Evolutionary conservation across 2,113 vertebrate genomes (phyloP).

Genomic region (Gymnarchus niloticus): DNA sequence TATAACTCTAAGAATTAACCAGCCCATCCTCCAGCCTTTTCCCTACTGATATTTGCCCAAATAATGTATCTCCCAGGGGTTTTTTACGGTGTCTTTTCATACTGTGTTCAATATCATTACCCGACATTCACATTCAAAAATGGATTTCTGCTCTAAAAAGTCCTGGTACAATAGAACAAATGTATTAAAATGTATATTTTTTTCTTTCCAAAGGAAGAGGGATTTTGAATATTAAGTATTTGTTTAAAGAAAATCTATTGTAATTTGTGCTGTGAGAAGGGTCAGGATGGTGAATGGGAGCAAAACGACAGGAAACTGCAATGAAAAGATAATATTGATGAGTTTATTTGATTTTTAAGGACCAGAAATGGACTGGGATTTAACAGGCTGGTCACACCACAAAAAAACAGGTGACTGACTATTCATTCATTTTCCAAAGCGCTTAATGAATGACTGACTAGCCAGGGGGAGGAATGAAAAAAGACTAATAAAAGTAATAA

Average conservation of each 20-base stretch:
- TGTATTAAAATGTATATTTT: background rate
- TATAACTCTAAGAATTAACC: conserved; percentile 1
- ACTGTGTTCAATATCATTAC: background rate
- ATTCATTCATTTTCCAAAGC: too few relatives aligned
- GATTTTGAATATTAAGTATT: background rate
- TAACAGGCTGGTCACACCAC: too few relatives aligned
- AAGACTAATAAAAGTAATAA: background rate
- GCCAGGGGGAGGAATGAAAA: background rate
- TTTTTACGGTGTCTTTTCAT: background rate
- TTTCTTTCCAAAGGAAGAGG: background rate
- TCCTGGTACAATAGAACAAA: background rate
- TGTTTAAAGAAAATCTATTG: conserved; percentile 10
- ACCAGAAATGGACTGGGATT: background rate
- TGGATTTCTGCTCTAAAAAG: background rate
- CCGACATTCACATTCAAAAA: background rate
- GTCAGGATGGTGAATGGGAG: background rate
- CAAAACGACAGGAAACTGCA: background rate
- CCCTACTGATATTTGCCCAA: background rate
- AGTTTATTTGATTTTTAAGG: background rate
- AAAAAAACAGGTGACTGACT: background rate
- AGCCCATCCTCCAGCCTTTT: background rate
- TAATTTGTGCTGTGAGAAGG: background rate
- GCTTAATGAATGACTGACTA: background rate
- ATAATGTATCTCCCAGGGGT: background rate
- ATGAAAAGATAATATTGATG: background rate